These are phyloP conservation scores for Drosophila albomicans DNA, from an alignment of 1,140 invertebrate species.

Conservation along the genomic window DNA sequence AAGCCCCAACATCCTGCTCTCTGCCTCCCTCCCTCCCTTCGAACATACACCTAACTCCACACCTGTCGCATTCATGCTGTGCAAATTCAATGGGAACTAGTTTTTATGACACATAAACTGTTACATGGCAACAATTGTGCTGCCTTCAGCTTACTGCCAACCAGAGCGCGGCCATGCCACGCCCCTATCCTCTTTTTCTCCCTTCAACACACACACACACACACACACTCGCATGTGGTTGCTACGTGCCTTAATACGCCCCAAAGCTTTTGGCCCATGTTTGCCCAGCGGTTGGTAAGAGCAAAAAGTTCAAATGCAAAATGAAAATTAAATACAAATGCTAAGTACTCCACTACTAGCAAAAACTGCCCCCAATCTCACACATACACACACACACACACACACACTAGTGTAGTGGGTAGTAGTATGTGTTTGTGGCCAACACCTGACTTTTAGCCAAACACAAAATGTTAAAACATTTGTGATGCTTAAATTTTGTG, in stretches of 20 bases:
- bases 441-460: conserved; percentile 63
- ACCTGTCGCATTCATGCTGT: conserved; percentile 41
- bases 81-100: conserved; percentile 70
- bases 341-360: conserved; percentile 63
- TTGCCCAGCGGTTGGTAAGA: conserved; percentile 49
- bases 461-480: conserved; percentile 55
- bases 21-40: background rate
- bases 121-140: conserved; percentile 56
- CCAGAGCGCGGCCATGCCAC: conserved; percentile 3
- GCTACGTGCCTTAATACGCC: conserved; percentile 52
- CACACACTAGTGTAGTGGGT: background rate
- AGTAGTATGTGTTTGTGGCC: conserved; percentile 25
- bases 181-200: background rate
- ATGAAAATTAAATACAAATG: conserved; percentile 83
- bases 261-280: conserved; percentile 49
- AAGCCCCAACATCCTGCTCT: background rate
- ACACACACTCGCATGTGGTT: conserved; percentile 17
- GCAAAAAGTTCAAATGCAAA: conserved; percentile 80
- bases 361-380: conserved; percentile 30
- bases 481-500: conserved; percentile 52
- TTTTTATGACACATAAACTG: conserved; percentile 82
- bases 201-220: background rate
- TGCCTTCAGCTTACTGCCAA: conserved; percentile 11
- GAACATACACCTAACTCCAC: background rate
- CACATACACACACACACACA: background rate